These are phyloP conservation scores for Siderastrea radians DNA, from an alignment of 92 coral and sea anemone genomes.

Conservation along the genomic window DNA sequence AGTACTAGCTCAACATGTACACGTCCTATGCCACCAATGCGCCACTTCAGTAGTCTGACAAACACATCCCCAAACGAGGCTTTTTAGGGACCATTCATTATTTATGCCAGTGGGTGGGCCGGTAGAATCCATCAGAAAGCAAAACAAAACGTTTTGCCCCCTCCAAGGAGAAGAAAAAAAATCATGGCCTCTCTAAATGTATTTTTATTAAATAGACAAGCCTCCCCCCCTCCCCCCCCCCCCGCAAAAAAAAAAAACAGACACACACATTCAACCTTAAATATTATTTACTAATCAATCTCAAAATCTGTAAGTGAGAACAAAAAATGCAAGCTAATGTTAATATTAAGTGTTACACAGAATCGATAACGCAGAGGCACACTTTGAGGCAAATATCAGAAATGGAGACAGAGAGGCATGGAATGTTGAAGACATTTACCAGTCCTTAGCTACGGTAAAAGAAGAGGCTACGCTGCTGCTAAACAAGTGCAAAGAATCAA, in stretches of 20 bases:
- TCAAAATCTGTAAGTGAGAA: slow-evolving; percentile 1
- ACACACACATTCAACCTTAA: slow-evolving; percentile 1
- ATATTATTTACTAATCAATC: not conserved
- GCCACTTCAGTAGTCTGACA: too few species aligned
- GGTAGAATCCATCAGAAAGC: not conserved
- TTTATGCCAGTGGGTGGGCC: slow-evolving; percentile 8
- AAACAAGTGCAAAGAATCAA: slow-evolving; percentile 4
- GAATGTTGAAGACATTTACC: slow-evolving; percentile 27
- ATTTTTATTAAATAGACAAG: not conserved
- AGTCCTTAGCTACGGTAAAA: slow-evolving; percentile 33
- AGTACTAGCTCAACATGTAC: too few species aligned
- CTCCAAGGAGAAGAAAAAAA: not conserved
- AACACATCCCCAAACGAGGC: too few species aligned
- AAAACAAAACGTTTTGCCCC: slow-evolving; percentile 6
- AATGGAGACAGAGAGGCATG: slow-evolving; percentile 22
- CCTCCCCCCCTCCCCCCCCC: not conserved
- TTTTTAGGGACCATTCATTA: not conserved
- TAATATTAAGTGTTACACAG: not conserved
- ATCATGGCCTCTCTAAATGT: not conserved
- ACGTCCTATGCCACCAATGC: too few species aligned
- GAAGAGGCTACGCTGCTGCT: slow-evolving; percentile 37
- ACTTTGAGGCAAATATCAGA: slow-evolving; percentile 10
- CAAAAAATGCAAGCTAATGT: slow-evolving; percentile 8
- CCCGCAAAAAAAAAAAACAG: not conserved
- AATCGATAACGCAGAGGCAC: slow-evolving; percentile 26